Evolutionary conservation across 2,113 vertebrate genomes (phyloP).

Genomic region (Nothoprocta pentlandii): DNA sequence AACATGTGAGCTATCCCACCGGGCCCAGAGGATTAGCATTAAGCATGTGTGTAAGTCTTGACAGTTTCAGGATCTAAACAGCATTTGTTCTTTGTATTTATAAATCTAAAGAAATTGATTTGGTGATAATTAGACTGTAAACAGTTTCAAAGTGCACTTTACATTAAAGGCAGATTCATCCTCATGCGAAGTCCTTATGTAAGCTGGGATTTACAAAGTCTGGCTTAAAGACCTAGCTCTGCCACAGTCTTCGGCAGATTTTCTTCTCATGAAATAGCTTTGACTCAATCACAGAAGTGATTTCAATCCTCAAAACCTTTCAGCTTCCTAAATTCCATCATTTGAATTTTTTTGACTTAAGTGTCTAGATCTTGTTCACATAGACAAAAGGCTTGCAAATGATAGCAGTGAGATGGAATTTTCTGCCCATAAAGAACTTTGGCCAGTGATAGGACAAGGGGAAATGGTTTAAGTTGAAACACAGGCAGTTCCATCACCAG

Average conservation of each 20-base stretch:
- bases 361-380: fast-evolving
- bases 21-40: background rate
- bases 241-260: background rate
- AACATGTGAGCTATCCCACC: background rate
- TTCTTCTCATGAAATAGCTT: background rate
- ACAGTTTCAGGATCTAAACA: background rate
- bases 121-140: background rate
- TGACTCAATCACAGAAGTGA: background rate
- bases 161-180: background rate
- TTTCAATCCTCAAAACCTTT: background rate
- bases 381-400: background rate
- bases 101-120: background rate
- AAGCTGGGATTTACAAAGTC: background rate
- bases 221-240: background rate
- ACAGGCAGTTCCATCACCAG: too few species aligned
- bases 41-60: background rate
- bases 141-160: slow-evolving; percentile 1
- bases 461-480: too few species aligned
- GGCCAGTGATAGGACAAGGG: too few species aligned
- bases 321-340: background rate
- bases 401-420: background rate
- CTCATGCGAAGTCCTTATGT: background rate
- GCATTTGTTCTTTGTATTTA: background rate
- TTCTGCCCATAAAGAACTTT: background rate
- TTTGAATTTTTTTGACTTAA: background rate